These are phyloP conservation scores for Staurois parvus DNA, from an alignment of 2,797 vertebrate species.

Conservation along the genomic window DNA sequence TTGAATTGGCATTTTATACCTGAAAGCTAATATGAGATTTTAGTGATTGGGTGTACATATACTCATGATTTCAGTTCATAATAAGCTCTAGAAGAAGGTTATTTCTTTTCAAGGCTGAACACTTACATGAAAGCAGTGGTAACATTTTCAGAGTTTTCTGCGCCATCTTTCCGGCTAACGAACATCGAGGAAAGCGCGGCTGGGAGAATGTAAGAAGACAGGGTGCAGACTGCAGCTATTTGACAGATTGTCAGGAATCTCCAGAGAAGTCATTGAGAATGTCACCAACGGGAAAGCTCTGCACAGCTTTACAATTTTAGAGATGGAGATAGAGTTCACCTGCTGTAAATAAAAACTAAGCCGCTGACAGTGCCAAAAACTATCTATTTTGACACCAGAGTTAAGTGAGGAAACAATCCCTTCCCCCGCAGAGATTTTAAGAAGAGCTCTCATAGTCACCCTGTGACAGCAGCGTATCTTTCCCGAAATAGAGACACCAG, in stretches of 20 bases:
- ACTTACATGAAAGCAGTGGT: neutral
- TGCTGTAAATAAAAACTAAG: slow-evolving; percentile 57
- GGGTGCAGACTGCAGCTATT: slow-evolving; percentile 38
- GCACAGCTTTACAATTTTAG: slow-evolving; percentile 45
- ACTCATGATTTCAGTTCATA: no score
- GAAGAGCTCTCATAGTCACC: slow-evolving; percentile 37
- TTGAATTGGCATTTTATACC: no score
- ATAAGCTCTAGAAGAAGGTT: no score
- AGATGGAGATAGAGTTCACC: slow-evolving; percentile 58
- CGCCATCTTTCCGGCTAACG: slow-evolving; percentile 31
- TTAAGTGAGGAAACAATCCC: slow-evolving; percentile 50
- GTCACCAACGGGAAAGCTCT: slow-evolving; percentile 46
- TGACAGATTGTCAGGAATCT: slow-evolving; percentile 60
- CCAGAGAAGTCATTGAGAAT: slow-evolving; percentile 56
- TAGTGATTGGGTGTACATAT: no score
- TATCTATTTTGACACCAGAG: slow-evolving; percentile 54
- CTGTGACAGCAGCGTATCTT: slow-evolving; percentile 45
- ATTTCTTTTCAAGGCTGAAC: no score
- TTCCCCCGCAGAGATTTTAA: slow-evolving; percentile 58
- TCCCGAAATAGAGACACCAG: slow-evolving; percentile 41
- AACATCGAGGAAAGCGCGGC: slow-evolving; percentile 6
- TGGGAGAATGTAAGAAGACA: neutral
- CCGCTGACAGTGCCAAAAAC: slow-evolving; percentile 58
- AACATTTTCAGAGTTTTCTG: neutral
- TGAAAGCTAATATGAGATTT: no score